Evolutionary conservation across 2,797 vertebrate genomes (phyloP).

Genomic region (Gymnoscopelus microlampas): DNA sequence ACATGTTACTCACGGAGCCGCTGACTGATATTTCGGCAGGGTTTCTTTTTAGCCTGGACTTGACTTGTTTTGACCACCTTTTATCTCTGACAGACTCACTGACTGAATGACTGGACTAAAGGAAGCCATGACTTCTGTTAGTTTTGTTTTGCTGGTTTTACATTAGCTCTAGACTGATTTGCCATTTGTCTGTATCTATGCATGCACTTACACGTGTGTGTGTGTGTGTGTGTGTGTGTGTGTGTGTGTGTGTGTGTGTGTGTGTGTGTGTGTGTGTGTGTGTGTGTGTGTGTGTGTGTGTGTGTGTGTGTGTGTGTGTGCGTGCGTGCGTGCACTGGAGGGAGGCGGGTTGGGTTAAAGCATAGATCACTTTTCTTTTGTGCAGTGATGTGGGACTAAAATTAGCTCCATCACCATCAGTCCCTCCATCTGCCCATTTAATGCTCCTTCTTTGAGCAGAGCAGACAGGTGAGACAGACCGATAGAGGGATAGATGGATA

Average conservation of each 20-base stretch:
- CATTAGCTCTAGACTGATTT: too few species aligned
- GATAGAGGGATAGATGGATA: slow-evolving; percentile 48
- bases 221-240: too few species aligned
- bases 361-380: slow-evolving; percentile 48
- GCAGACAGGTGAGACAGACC: slow-evolving; percentile 44
- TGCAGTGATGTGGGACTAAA: slow-evolving; percentile 33
- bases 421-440: slow-evolving; percentile 21
- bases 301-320: slow-evolving; percentile 9
- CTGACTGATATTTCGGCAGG: slow-evolving; percentile 20
- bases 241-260: too few species aligned
- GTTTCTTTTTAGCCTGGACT: slow-evolving; percentile 18
- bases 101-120: too few species aligned
- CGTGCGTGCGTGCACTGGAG: too few species aligned
- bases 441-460: slow-evolving; percentile 15
- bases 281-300: too few species aligned
- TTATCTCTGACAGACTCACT: too few species aligned
- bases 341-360: too few species aligned
- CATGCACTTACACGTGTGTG: too few species aligned
- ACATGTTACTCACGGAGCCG: slow-evolving; percentile 12
- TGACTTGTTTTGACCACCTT: neutral
- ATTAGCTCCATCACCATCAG: slow-evolving; percentile 33
- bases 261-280: slow-evolving; percentile 5
- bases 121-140: too few species aligned
- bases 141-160: too few species aligned
- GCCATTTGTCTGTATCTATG: neutral